Conservation (phyloP, 2,797 vertebrate species). For the Spea hammondii region DNA sequence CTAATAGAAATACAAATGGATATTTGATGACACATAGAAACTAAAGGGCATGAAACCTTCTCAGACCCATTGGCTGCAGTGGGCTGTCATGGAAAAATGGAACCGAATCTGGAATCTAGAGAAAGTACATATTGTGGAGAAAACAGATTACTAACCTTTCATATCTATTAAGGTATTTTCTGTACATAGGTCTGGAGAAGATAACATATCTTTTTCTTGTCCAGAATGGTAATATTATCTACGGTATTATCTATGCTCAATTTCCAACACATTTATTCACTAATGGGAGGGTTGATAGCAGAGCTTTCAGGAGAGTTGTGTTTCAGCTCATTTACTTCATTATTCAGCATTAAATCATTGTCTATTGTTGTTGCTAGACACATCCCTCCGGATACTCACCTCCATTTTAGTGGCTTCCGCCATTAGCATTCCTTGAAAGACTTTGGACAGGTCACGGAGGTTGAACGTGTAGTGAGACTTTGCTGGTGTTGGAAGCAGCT, state of each 20-base stretch:
- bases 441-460: conserved; percentile 88
- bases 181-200: no score
- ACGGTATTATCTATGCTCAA: no score
- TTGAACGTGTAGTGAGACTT: conserved; percentile 95
- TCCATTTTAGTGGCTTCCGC: conserved; percentile 73
- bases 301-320: no score
- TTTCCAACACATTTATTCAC: no score
- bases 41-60: neutral
- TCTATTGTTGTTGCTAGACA: neutral
- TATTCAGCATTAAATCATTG: neutral
- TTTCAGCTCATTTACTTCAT: no score
- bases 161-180: no score
- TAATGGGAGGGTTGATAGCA: neutral
- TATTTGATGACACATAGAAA: neutral
- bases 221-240: no score
- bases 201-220: no score
- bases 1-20: conserved; percentile 48
- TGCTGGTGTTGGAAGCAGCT: conserved; percentile 89
- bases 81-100: no score
- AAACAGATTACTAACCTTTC: no score
- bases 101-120: no score
- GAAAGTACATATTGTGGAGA: no score
- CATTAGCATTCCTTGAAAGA: conserved; percentile 94
- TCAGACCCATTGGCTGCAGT: neutral
- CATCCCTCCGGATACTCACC: conserved; percentile 62